Percentiles rank a stretch among this genome's conserved stretches.
These are phyloP conservation scores for Adelognathus sp. DNA, from an alignment of 2,888 invertebrate species.

Conservation along the genomic window DNA sequence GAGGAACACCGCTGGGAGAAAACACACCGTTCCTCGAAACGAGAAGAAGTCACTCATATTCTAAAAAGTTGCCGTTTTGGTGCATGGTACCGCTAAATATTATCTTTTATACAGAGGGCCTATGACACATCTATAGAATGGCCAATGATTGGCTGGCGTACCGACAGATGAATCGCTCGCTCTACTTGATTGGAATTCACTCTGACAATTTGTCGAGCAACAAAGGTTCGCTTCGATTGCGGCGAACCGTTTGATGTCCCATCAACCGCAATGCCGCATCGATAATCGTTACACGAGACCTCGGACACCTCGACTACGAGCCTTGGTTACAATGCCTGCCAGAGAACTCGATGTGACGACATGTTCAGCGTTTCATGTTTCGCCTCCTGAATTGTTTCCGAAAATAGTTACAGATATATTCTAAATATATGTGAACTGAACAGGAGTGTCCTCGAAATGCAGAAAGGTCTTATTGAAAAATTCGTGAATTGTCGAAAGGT, in stretches of 20 bases:
- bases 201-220: slow-evolving; percentile 47
- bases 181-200: slow-evolving; percentile 37
- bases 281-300: slow-evolving; percentile 52
- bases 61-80: background rate
- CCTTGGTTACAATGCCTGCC: too few species aligned
- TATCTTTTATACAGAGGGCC: background rate
- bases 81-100: too few species aligned
- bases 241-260: slow-evolving; percentile 46
- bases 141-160: background rate
- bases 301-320: slow-evolving; percentile 4
- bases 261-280: slow-evolving; percentile 41
- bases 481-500: too few species aligned
- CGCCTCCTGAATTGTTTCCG: background rate
- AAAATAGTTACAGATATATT: too few species aligned
- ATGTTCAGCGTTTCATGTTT: background rate
- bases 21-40: background rate
- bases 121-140: background rate
- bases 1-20: background rate
- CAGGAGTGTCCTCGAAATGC: too few species aligned
- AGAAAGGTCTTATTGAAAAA: too few species aligned
- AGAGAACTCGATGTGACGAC: too few species aligned
- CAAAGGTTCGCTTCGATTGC: slow-evolving; percentile 47
- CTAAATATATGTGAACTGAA: too few species aligned
- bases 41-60: background rate
- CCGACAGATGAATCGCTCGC: background rate